Evolutionary conservation across 2,797 vertebrate genomes (phyloP), one percentile per base, ranked within the genome.

Genomic region (Megaceryle alcyon): DNA sequence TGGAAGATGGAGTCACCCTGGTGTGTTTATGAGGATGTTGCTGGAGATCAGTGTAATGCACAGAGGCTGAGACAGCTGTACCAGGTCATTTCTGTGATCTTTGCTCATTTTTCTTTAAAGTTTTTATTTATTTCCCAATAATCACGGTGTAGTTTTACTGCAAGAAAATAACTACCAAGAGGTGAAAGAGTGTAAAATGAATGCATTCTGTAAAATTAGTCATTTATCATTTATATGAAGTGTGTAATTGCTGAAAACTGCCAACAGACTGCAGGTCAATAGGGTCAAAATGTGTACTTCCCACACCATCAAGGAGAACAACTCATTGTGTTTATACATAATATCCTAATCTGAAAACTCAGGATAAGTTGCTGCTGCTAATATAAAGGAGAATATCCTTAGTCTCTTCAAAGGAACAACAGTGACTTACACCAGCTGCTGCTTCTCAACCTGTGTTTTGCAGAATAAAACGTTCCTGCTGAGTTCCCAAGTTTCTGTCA

Each of bases 151-250:
- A 75, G n/a, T 65, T 94, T 71, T 91, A 43, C 22, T 51, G 37
- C 18, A 81, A 59, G 53, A 71, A 91, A 90, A 11, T 48, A 68
- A 75, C 76, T 54, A 35, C 16, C 7, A 29, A 54, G 66, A 83
- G 84, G 72, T 86, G 54, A 87, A 80, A 75, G 53, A 56, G 46
- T 43, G 31, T 31, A 71, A 91, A 89, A 51, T 28, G 7, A 71
- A 89, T 54, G 23, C 31, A 48, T 75, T 81, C 79, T 86, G 46
- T 78, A 85, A 83, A 86, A 88, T 68, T 72, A 94, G 76, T 83
- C 20, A 95, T 96, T 93, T 81, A 86, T 96, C 92, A 94, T 95
- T 93, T 87, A 73, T 20, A 91, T 80, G 76, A 92, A 90, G 72
- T 66, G 72, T 90, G 72, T 94, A 95, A 97, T 94, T 95, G 82